Evolutionary conservation across 2,888 invertebrate genomes (phyloP).

Genomic region (Steinernema hermaphroditum): DNA sequence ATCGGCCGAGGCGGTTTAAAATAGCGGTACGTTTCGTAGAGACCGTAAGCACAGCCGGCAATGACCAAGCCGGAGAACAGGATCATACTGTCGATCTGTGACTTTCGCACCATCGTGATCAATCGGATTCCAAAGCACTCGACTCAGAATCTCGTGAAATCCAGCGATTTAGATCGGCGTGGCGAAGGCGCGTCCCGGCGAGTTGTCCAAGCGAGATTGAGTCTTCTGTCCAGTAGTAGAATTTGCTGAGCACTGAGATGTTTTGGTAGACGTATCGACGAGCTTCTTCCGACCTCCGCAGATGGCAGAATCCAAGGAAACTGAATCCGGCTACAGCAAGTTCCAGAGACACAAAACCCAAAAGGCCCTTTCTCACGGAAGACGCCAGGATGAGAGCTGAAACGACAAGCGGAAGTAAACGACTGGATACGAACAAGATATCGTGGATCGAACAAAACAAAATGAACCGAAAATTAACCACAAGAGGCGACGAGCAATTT

Average conservation of each 20-base stretch:
- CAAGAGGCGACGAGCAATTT: background rate
- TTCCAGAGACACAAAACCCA: conserved; percentile 27
- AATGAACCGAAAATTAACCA: background rate
- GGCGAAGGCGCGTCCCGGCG: conserved; percentile 34
- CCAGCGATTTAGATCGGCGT: conserved; percentile 37
- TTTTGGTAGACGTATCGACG: conserved; percentile 35
- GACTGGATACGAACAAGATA: background rate
- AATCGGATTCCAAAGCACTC: conserved; percentile 13
- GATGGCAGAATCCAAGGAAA: conserved; percentile 23
- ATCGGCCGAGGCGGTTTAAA: conserved; percentile 47
- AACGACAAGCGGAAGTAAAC: background rate
- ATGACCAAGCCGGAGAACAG: conserved; percentile 40
- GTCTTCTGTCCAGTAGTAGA: conserved; percentile 37
- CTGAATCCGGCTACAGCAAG: conserved; percentile 28
- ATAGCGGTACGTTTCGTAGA: conserved; percentile 43
- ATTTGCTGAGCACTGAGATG: conserved; percentile 17
- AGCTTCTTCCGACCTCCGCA: conserved; percentile 33
- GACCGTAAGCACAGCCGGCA: conserved; percentile 39
- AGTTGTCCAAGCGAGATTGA: conserved; percentile 32
- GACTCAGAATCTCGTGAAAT: background rate
- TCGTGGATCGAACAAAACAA: too few species aligned
- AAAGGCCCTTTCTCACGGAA: background rate
- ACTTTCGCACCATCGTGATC: conserved; percentile 43
- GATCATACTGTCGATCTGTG: conserved; percentile 42
- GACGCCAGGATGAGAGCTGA: conserved; percentile 6